Conservation (phyloP, 2,888 invertebrate species). For the Dendrolimus houi region DNA sequence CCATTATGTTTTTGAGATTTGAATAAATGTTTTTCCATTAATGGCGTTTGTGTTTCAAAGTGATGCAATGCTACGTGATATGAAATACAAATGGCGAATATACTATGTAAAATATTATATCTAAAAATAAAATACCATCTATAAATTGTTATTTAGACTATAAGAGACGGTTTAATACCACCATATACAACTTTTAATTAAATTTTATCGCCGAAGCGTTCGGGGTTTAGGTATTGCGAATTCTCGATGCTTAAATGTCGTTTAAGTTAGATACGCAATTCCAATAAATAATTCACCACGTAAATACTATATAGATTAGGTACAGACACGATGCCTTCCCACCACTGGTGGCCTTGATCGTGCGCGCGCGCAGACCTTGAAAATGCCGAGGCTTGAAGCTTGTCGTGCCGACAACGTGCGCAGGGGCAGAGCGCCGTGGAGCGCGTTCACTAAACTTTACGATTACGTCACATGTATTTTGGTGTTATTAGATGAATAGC, state of each 20-base stretch:
- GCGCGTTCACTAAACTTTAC: slow-evolving; percentile 70
- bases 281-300: slow-evolving; percentile 2
- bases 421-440: slow-evolving; percentile 33
- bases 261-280: slow-evolving; percentile 1
- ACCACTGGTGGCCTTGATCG: slow-evolving; percentile 56
- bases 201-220: background rate
- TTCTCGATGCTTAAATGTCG: background rate
- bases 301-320: slow-evolving; percentile 7
- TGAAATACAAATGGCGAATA: slow-evolving; percentile 13
- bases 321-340: slow-evolving; percentile 29
- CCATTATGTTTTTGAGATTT: slow-evolving; percentile 32
- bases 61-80: slow-evolving; percentile 47
- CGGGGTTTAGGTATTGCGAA: background rate
- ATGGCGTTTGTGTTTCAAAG: slow-evolving; percentile 28
- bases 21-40: slow-evolving; percentile 34
- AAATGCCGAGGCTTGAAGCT: slow-evolving; percentile 27
- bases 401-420: slow-evolving; percentile 35
- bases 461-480: slow-evolving; percentile 64
- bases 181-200: background rate
- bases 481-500: slow-evolving; percentile 50
- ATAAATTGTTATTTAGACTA: background rate
- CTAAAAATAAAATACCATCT: background rate
- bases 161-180: background rate
- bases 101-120: slow-evolving; percentile 2
- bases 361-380: slow-evolving; percentile 57